Evolutionary conservation across 2,797 vertebrate species (phyloP).

Genomic region (Epinephelus coioides): DNA sequence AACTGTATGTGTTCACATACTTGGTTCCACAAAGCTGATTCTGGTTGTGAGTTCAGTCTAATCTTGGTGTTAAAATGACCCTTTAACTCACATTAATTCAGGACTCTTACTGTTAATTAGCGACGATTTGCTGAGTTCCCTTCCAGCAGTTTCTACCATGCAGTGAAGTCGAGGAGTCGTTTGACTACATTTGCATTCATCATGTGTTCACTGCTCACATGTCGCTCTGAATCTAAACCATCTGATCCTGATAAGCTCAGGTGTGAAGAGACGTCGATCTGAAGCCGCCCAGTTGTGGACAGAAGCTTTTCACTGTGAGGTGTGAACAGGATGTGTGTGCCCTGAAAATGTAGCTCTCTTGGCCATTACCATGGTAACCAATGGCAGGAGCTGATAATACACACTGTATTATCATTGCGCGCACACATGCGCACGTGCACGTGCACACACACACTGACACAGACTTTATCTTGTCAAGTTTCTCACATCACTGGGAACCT

Average conservation of each 20-base stretch:
- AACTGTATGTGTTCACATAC: no score
- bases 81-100: not conserved
- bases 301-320: constrained; percentile 53
- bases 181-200: constrained; percentile 33
- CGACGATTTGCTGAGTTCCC: not conserved
- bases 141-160: not conserved
- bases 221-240: not conserved
- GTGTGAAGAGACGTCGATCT: not conserved
- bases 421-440: constrained; percentile 21
- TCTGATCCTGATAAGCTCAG: constrained; percentile 1
- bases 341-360: constrained; percentile 63
- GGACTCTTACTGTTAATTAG: constrained; percentile 14
- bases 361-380: constrained; percentile 79
- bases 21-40: no score
- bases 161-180: not conserved
- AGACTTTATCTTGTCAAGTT: constrained; percentile 70
- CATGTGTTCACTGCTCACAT: not conserved
- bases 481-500: constrained; percentile 64
- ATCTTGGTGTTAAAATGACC: not conserved
- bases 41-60: no score
- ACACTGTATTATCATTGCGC: constrained; percentile 48
- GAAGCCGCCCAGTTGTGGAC: constrained; percentile 26
- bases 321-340: constrained; percentile 58
- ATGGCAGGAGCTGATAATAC: constrained; percentile 67
- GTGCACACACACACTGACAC: constrained; percentile 38